Evolutionary conservation across 2,113 vertebrate species (phyloP).

Genomic region (Hyperopisus bebe): DNA sequence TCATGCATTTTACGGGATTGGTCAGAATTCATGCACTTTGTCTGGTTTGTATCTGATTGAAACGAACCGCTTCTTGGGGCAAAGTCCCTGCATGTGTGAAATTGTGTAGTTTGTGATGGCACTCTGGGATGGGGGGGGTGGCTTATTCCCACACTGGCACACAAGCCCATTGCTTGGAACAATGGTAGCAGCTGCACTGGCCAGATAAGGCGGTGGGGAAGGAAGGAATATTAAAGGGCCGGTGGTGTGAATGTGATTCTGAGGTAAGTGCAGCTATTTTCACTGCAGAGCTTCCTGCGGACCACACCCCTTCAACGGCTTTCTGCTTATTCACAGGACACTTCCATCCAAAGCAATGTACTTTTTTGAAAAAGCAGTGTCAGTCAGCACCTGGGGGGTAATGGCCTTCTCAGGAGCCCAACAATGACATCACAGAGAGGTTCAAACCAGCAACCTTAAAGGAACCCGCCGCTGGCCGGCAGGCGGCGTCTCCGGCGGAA

Average conservation of each 20-base stretch:
- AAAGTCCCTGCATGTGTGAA: not conserved
- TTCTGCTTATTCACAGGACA: not conserved
- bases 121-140: not conserved
- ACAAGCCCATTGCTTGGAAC: not conserved
- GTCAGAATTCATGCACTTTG: not conserved
- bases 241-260: not conserved
- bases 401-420: not conserved
- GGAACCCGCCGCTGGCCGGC: no score
- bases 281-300: not conserved
- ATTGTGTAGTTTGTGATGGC: not conserved
- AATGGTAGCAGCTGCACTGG: not conserved
- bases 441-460: no score
- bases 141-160: not conserved
- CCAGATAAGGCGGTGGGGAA: not conserved
- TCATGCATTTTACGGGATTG: not conserved
- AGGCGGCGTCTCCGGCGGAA: not conserved
- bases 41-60: not conserved
- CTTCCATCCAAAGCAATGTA: not conserved
- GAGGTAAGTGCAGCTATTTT: not conserved
- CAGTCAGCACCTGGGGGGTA: not conserved
- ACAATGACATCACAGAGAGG: not conserved
- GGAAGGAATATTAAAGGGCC: not conserved
- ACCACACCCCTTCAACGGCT: not conserved
- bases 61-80: not conserved
- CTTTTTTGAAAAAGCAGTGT: not conserved